A percentile compares a stretch with the other conserved stretches of the same genome.
Conservation (phyloP, 2,113 vertebrate species). For the Cryptotis parvus region DNA sequence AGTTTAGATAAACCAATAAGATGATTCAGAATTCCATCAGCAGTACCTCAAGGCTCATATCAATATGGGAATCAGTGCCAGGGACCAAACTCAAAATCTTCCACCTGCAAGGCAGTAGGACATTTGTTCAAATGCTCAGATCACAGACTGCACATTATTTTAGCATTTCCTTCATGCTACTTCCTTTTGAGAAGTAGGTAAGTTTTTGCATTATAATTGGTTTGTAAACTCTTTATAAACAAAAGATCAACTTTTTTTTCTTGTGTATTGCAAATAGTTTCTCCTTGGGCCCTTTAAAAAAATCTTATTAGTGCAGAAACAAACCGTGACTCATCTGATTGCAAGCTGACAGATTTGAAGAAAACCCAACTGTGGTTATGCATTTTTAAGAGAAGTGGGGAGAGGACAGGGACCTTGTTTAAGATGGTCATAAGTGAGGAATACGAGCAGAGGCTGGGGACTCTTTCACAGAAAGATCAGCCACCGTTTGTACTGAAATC, state of each 20-base stretch:
- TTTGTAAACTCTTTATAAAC: background rate
- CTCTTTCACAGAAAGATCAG: background rate
- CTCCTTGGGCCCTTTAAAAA: background rate
- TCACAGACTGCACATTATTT: constrained; percentile 12
- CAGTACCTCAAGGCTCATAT: no score
- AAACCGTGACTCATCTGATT: constrained; percentile 20
- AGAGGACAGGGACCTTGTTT: background rate
- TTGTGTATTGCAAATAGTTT: background rate
- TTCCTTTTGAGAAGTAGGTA: background rate
- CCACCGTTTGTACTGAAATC: accelerated
- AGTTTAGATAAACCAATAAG: no score
- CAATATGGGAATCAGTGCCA: no score
- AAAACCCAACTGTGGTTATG: background rate
- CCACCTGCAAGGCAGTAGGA: no score
- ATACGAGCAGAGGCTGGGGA: background rate
- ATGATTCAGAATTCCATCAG: no score
- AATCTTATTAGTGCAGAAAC: background rate
- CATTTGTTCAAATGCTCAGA: background rate
- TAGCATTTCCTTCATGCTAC: background rate
- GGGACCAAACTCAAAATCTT: no score
- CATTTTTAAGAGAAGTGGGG: background rate
- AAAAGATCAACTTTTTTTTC: background rate
- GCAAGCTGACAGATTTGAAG: constrained; percentile 17
- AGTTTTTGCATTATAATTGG: constrained; percentile 34
- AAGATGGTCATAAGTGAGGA: background rate